Percentiles rank a stretch among this genome's conserved stretches.
Conservation (phyloP, 2,888 invertebrate genomes). For the Volucella bombylans region DNA sequence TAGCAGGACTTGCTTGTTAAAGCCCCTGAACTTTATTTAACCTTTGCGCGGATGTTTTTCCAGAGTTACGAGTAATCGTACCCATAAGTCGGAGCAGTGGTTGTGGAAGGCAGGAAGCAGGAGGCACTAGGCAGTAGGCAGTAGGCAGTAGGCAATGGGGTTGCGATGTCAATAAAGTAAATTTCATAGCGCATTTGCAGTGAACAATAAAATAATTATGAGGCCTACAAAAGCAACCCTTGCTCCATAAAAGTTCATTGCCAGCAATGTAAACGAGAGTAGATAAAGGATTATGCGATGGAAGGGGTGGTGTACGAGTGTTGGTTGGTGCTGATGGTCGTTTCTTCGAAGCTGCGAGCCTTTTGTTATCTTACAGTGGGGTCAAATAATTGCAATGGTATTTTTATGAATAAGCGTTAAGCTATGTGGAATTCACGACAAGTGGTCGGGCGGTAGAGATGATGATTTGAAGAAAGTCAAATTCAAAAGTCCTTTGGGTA, state of each 20-base stretch:
- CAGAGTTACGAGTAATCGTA: conserved; percentile 48
- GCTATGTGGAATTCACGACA: too few relatives aligned
- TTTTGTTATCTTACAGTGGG: conserved; percentile 6
- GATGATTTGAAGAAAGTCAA: too few relatives aligned
- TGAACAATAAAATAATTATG: conserved; percentile 78
- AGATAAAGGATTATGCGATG: conserved; percentile 38
- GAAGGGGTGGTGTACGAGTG: not conserved
- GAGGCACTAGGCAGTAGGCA: not conserved
- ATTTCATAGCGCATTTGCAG: conserved; percentile 78
- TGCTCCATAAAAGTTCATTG: conserved; percentile 55
- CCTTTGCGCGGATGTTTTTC: conserved; percentile 46
- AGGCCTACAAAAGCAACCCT: conserved; percentile 51
- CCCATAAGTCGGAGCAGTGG: conserved; percentile 36
- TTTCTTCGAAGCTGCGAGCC: conserved; percentile 1
- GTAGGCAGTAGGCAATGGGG: too few relatives aligned
- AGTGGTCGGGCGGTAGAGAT: too few relatives aligned
- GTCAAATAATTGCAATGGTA: conserved; percentile 29
- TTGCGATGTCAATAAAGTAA: conserved; percentile 68
- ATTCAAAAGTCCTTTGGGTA: too few relatives aligned
- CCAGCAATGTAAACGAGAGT: conserved; percentile 39
- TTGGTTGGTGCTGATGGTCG: conserved; percentile 27
- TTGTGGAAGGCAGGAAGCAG: too few relatives aligned
- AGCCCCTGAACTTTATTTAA: conserved; percentile 54
- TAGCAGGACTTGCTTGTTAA: not conserved
- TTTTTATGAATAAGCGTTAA: conserved; percentile 18